phyloP scores from a whole-genome alignment of 2,797 vertebrate genomes.

The Phrynocephalus vlangalii region DNA sequence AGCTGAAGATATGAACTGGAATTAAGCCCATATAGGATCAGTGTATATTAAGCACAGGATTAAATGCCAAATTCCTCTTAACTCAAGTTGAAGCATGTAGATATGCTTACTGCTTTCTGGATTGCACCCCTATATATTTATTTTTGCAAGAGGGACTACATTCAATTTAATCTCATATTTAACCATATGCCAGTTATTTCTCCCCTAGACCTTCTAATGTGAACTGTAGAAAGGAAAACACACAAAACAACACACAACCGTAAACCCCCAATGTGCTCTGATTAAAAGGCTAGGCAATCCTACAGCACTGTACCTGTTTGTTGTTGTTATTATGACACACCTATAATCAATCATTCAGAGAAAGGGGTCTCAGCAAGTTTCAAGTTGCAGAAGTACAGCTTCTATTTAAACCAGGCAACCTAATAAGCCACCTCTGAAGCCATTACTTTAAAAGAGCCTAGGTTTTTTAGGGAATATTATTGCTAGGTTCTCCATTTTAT shows the following conservation, averaged over 20 bases:
- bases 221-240: conserved; percentile 66
- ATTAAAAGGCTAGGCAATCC: conserved; percentile 75
- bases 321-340: conserved; percentile 62
- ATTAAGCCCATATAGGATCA: not conserved
- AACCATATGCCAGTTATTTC: conserved; percentile 78
- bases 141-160: conserved; percentile 76
- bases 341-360: conserved; percentile 68
- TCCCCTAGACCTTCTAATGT: conserved; percentile 72
- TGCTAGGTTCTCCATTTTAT: conserved; percentile 74
- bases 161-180: conserved; percentile 75
- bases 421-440: conserved; percentile 79
- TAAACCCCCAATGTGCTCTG: conserved; percentile 71
- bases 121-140: conserved; percentile 51
- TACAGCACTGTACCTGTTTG: conserved; percentile 70
- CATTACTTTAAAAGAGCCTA: conserved; percentile 82
- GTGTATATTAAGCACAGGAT: not conserved
- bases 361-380: conserved; percentile 64
- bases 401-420: conserved; percentile 75
- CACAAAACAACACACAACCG: conserved; percentile 4
- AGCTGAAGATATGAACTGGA: not conserved
- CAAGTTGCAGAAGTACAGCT: conserved; percentile 70
- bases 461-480: conserved; percentile 82
- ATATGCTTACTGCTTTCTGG: not conserved
- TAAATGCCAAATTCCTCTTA: not conserved
- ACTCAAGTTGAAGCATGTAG: not conserved